Percentiles rank a stretch among this genome's conserved stretches.
Evolutionary conservation across 1,140 invertebrate species (phyloP).

Genomic region (Bradynema listronoti): DNA sequence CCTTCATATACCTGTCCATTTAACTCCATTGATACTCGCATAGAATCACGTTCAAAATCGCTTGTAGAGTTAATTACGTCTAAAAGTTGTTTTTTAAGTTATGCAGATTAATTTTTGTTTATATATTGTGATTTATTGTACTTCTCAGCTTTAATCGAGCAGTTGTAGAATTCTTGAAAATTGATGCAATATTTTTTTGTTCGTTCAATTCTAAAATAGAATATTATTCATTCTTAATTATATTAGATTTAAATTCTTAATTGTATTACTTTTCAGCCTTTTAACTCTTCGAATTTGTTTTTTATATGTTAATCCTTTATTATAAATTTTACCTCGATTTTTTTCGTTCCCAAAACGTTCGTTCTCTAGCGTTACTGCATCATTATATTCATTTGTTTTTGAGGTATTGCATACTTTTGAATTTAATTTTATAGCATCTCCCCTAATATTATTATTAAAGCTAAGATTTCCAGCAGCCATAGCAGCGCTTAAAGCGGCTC

Average conservation of each 20-base stretch:
- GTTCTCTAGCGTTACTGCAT: background rate
- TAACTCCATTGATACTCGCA: constrained; percentile 89
- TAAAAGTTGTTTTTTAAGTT: background rate
- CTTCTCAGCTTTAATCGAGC: constrained; percentile 15
- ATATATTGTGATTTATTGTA: background rate
- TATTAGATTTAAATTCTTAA: no score
- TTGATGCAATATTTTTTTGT: constrained; percentile 18
- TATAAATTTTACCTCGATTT: constrained; percentile 1
- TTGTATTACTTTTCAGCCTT: no score
- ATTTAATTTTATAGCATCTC: no score
- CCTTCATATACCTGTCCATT: constrained; percentile 70
- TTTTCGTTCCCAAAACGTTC: background rate
- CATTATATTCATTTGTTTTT: background rate
- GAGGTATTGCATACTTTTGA: no score
- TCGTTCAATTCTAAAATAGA: background rate
- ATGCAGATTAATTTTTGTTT: background rate
- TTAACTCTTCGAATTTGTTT: no score
- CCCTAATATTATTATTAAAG: no score
- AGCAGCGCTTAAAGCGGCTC: background rate
- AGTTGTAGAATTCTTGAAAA: constrained; percentile 26
- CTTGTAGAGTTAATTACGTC: background rate
- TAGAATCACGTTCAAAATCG: constrained; percentile 60
- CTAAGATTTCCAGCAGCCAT: background rate
- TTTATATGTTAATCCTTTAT: background rate
- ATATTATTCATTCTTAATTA: background rate